Conservation (phyloP, 2,797 vertebrate genomes). For the Anabacerthia variegaticeps region DNA sequence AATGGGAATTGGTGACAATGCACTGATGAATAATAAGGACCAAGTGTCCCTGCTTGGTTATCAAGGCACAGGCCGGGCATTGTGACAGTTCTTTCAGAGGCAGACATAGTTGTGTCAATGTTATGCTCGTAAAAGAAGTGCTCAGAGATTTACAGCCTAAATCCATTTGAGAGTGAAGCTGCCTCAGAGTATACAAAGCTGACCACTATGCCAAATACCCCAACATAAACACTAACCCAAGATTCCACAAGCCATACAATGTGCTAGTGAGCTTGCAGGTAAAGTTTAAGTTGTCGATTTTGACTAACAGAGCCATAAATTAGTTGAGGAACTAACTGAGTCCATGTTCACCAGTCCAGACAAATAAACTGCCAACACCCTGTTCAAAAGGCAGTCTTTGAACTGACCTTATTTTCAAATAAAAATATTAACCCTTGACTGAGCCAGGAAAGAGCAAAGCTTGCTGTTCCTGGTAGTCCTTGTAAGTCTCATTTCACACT, state of each 20-base stretch:
- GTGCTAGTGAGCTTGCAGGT: background rate
- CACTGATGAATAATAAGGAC: background rate
- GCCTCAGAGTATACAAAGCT: background rate
- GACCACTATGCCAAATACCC: background rate
- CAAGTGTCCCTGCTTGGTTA: background rate
- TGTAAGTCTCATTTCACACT: background rate
- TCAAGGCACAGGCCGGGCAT: background rate
- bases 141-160: background rate
- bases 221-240: background rate
- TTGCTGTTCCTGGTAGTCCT: background rate
- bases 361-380: background rate
- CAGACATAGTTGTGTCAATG: background rate
- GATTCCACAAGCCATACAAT: background rate
- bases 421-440: background rate
- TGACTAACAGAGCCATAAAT: conserved; percentile 11
- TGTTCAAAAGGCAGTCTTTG: background rate
- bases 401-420: background rate
- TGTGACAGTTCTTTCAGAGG: background rate
- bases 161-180: background rate
- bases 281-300: conserved; percentile 13
- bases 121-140: background rate
- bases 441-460: background rate
- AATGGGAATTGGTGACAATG: background rate
- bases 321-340: background rate
- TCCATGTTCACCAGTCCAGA: background rate